Base-by-base conservation (phyloP, 2,888 invertebrate genomes). In the Anoplius nigerrimus region DNA sequence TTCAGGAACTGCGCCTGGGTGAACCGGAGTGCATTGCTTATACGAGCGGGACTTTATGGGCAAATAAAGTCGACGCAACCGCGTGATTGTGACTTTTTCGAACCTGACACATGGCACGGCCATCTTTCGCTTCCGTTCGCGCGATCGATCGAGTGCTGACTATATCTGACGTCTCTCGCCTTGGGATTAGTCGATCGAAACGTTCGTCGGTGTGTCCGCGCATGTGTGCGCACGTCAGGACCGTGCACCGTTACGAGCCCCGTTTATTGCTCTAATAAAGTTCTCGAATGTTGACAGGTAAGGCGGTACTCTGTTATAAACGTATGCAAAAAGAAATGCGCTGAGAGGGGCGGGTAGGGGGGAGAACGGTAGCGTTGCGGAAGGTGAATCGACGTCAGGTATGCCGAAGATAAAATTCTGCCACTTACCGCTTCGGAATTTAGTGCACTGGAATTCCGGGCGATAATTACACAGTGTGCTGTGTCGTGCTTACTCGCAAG, bases 381-480 rank as follows among this genome's bases (percentile, higher is more conserved):
- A 48, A 51, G 56, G 57, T 20, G 58, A 18, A 58, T 68, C 56
- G 58, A 51, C 60, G 53, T 22, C 27, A 54, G 43, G 53, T 65
- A 70, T 60, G 62, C 58, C 48, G 60, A 57, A 65, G 66, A 72
- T 79, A 79, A 76, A 76, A 79, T 70, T 54, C 63, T 27, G 62
- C 60, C 59, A 60, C 51, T 68, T 75, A 66, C 45, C 66, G 61
- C 52, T 24, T 27, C 53, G 65, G 79, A 74, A 74, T 78, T 78
- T 61, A 68, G 56, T 52, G 62, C 48, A 48, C 24, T 64, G 69
- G 70, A 74, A 79, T 78, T 76, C 69, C 65, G 43, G 63, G 60
- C 64, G 73, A 78, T 79, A 78, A 76, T 76, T 79, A 72, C 74
- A 68, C 69, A 61, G 69, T 68, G 70, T 78, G 72, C 74, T 74